Evolutionary conservation across 2,888 invertebrate genomes (phyloP).

Genomic region (Neria commutata): DNA sequence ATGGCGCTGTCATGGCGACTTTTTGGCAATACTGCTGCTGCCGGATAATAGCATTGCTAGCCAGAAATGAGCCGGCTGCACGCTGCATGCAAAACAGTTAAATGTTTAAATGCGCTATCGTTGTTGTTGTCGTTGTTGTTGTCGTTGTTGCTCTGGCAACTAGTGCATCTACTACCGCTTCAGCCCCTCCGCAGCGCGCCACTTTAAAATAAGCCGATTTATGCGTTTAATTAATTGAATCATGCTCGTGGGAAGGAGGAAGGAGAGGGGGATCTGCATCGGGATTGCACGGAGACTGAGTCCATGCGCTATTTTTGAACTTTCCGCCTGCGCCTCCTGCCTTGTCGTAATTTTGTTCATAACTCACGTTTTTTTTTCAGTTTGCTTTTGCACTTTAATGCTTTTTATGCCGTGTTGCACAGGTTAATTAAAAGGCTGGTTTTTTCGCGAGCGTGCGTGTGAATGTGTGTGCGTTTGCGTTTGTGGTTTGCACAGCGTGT

Average conservation of each 20-base stretch:
- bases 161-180: not conserved
- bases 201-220: constrained; percentile 33
- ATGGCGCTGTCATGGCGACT: constrained; percentile 8
- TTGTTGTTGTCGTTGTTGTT: constrained; percentile 20
- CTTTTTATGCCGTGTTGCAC: constrained; percentile 18
- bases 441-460: too few relatives aligned
- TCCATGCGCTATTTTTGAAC: not conserved
- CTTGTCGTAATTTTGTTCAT: not conserved
- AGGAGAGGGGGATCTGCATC: too few relatives aligned
- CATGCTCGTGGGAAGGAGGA: too few relatives aligned
- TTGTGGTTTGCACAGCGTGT: too few relatives aligned
- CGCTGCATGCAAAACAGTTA: constrained; percentile 15
- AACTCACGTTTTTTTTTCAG: not conserved
- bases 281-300: too few relatives aligned
- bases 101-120: constrained; percentile 25
- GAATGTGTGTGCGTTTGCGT: too few relatives aligned
- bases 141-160: not conserved
- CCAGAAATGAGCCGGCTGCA: not conserved
- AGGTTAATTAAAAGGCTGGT: constrained; percentile 27
- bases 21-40: not conserved
- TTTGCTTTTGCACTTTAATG: not conserved
- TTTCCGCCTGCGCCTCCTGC: not conserved
- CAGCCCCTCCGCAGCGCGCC: not conserved
- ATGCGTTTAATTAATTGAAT: constrained; percentile 37
- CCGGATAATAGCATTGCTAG: constrained; percentile 1